Conservation (phyloP, 1,140 invertebrate species). For the Lasioglossum albipes region DNA sequence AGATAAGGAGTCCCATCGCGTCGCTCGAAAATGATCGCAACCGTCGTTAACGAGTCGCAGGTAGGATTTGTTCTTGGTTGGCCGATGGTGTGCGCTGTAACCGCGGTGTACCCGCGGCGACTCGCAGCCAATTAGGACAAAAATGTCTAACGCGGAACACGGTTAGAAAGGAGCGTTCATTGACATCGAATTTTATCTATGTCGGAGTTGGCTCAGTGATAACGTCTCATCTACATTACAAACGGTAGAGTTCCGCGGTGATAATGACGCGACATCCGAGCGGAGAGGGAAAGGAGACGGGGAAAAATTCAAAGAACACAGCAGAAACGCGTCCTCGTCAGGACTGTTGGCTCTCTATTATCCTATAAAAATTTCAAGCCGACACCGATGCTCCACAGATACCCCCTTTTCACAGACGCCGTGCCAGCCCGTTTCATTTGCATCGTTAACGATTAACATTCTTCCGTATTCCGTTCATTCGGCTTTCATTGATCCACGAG, state of each 20-base stretch:
- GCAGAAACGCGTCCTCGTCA: not conserved
- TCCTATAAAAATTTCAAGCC: not conserved
- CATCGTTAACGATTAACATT: conserved; percentile 31
- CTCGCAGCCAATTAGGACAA: conserved; percentile 36
- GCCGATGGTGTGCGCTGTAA: not conserved
- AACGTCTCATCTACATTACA: conserved; percentile 43
- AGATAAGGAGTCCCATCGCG: not conserved
- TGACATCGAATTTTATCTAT: conserved; percentile 59
- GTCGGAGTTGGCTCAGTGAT: conserved; percentile 48
- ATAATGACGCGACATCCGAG: conserved; percentile 24
- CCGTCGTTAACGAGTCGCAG: conserved; percentile 11
- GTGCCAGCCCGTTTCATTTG: conserved; percentile 22
- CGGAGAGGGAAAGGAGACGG: no score
- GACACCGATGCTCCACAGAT: not conserved
- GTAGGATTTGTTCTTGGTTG: conserved; percentile 7
- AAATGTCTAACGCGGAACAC: conserved; percentile 24
- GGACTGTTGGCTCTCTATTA: not conserved
- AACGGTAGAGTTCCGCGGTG: conserved; percentile 23
- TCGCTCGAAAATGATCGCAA: conserved; percentile 10
- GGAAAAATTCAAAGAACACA: conserved; percentile 42
- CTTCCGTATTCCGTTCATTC: not conserved
- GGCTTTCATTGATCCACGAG: conserved; percentile 12
- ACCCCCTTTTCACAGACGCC: not conserved
- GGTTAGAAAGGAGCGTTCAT: conserved; percentile 49
- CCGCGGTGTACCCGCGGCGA: not conserved